Evolutionary conservation across 2,113 vertebrate species (phyloP).

Genomic region (Colossoma macropomum): DNA sequence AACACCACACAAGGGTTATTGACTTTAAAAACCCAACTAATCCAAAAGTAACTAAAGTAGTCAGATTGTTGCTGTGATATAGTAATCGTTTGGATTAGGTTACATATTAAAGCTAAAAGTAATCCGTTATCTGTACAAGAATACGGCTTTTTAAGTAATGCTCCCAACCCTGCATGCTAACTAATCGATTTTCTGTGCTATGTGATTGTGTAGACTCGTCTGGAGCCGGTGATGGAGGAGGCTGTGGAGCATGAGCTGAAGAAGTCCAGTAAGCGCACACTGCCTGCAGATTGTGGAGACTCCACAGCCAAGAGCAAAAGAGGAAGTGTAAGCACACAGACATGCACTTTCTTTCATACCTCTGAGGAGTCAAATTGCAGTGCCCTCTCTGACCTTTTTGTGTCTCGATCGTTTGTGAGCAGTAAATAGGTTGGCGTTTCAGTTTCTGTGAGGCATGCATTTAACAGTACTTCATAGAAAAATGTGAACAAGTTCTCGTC

Average conservation of each 20-base stretch:
- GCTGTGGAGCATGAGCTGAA: constrained; percentile 98
- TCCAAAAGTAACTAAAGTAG: too few relatives aligned
- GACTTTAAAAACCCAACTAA: too few relatives aligned
- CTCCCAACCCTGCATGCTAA: background rate
- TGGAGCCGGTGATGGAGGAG: constrained; percentile 98
- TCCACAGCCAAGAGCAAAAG: constrained; percentile 92
- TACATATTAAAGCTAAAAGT: too few relatives aligned
- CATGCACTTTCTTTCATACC: constrained; percentile 80
- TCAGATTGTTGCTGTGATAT: too few relatives aligned
- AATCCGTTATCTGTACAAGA: too few relatives aligned
- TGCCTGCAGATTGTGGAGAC: constrained; percentile 98
- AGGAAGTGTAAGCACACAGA: constrained; percentile 94
- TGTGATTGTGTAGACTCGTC: constrained; percentile 91
- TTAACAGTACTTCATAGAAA: too few relatives aligned
- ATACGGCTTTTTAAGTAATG: too few relatives aligned
- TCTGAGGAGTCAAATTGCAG: background rate
- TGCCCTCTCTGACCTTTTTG: background rate
- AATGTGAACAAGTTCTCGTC: too few relatives aligned
- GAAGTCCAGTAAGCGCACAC: constrained; percentile 99
- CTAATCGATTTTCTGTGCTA: constrained; percentile 7
- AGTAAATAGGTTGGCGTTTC: background rate
- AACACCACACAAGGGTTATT: too few relatives aligned
- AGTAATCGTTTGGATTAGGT: too few relatives aligned
- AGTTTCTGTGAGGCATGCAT: too few relatives aligned
- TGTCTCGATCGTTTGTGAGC: background rate